These are phyloP conservation scores for Invenusta paracnida DNA, from an alignment of 2,888 invertebrate species.

Conservation along the genomic window DNA sequence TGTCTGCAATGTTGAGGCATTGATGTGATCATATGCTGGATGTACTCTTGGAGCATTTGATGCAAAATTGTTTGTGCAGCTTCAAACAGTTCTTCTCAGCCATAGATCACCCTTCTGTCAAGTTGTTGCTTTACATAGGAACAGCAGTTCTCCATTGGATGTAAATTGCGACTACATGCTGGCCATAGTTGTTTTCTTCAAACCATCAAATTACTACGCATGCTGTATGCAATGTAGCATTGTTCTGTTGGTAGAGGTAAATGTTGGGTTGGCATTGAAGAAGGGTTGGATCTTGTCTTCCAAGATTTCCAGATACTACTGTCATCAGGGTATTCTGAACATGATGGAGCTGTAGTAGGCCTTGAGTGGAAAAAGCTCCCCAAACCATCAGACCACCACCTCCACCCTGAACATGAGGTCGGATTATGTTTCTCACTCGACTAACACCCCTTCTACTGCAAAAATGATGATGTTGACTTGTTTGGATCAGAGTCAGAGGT, in stretches of 20 bases:
- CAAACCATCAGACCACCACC: conserved; percentile 3
- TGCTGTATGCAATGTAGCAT: not conserved
- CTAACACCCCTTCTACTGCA: not conserved
- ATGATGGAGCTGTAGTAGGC: not conserved
- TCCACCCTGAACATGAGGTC: not conserved
- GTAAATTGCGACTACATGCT: too few species aligned
- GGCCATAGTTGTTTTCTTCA: not conserved
- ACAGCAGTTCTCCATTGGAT: too few species aligned
- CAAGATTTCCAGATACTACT: not conserved
- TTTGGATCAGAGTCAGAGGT: not conserved
- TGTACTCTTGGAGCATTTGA: too few species aligned
- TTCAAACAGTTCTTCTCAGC: too few species aligned
- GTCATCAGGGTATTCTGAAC: not conserved
- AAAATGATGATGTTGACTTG: not conserved
- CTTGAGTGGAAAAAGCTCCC: not conserved
- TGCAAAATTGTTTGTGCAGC: too few species aligned
- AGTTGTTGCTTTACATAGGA: too few species aligned
- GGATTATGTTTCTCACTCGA: not conserved
- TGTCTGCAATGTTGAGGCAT: too few species aligned
- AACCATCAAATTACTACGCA: not conserved
- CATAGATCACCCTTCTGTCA: too few species aligned
- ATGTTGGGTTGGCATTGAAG: not conserved
- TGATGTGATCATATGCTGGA: too few species aligned
- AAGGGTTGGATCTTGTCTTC: not conserved
- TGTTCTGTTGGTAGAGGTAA: not conserved